Base-by-base conservation (phyloP, 2,797 vertebrate genomes). In the Poeciliopsis infans region DNA sequence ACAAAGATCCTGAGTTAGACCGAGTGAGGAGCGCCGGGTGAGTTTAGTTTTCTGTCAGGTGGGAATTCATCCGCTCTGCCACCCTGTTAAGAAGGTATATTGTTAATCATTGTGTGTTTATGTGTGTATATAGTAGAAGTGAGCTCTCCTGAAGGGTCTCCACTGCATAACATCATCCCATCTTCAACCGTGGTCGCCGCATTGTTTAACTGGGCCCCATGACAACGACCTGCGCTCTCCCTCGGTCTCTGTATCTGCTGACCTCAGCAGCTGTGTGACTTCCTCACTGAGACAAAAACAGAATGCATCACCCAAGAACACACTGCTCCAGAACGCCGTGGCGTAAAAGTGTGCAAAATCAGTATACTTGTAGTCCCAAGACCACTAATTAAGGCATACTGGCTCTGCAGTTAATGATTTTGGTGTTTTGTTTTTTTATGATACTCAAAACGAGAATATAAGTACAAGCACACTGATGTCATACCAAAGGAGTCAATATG, bases 181-280 rank as follows among this genome's bases (percentile, higher is more conserved):
- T 88, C 77, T 77, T 55, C 75, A 76, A 77, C 82, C 86, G 87
- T 84, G 76, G 12, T 80, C 75, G 13, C 61, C 75, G 75, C 85
- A 87, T 93, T 94, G 90, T 94, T 90, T 74, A 75, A 85, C 82
- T 77, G 64, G 84, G 77, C 28, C 15, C 88, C 93, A 95, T 94
- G 94, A 83, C 91, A 86, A 96, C 91, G 87, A 94, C 94, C 93
- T 20, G 2, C 79, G 83, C 91, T 89, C 79, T 89, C 83, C 68
- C 79, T 86, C 78, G n/a, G 82, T 78, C 87, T 86, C 85, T 88
- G 89, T 94, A 92, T 92, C 88, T 74, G 87, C 89, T 95, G 95
- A 95, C 95, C 94, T 92, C 83, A 95, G 92, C 95, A 96, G 95
- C 95, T 96, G 95, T 95, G 94, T 94, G 91, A 95, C 93, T 96